Evolutionary conservation across 2,888 invertebrate genomes (phyloP).

Genomic region (Brachyopa scutellaris): DNA sequence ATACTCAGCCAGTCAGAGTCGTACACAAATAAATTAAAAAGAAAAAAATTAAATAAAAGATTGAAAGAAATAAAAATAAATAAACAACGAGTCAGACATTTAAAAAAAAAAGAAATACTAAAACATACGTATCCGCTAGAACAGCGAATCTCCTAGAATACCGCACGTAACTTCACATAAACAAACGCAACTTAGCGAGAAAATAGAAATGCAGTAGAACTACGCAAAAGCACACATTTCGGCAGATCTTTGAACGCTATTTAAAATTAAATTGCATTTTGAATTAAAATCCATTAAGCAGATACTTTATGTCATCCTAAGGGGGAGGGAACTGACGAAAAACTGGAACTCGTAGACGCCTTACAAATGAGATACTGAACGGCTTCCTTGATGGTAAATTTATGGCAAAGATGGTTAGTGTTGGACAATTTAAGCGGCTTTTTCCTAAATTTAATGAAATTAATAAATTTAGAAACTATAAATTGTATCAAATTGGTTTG

Average conservation of each 20-base stretch:
- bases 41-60: conserved; percentile 25
- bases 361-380: conserved; percentile 2
- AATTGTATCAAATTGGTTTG: too few species aligned
- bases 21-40: conserved; percentile 59
- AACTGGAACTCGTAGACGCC: too few species aligned
- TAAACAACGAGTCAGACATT: conserved; percentile 42
- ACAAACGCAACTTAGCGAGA: conserved; percentile 28
- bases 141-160: conserved; percentile 24
- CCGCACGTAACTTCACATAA: conserved; percentile 37
- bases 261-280: conserved; percentile 56
- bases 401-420: conserved; percentile 9
- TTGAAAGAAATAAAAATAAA: conserved; percentile 21
- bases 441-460: not conserved
- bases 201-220: conserved; percentile 51
- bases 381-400: not conserved
- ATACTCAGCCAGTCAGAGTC: too few species aligned
- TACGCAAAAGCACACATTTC: too few species aligned
- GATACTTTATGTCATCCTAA: conserved; percentile 44
- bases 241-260: too few species aligned
- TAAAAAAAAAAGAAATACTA: conserved; percentile 52
- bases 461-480: too few species aligned
- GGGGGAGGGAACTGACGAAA: too few species aligned
- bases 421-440: not conserved
- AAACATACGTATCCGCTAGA: conserved; percentile 61
- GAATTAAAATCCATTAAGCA: conserved; percentile 57